Base-by-base conservation (phyloP, 2,888 invertebrate species). In the Ceraclea dissimilis region DNA sequence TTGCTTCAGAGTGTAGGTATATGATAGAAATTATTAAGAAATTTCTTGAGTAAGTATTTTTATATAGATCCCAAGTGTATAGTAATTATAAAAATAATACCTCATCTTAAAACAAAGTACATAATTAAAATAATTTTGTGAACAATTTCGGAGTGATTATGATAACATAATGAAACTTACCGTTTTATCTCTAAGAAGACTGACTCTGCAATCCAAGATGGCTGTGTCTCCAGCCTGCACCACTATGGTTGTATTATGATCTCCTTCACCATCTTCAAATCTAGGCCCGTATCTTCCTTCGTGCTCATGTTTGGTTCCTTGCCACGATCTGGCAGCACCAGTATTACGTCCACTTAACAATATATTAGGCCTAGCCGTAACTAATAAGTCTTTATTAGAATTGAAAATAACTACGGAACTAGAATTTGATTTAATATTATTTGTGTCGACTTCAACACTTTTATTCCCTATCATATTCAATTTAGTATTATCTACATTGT, bases 221-320 rank as follows among this genome's bases (percentile, higher is more conserved):
- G 80, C 79, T 58, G 76, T 80, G 63, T 77, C 79, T 26, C 81
- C 82, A 58, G 81, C 79, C 64, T 82, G 82, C 20, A 82, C 81
- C 19, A 82, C 82, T 58, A 82, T 74, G 65, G 82, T 83, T 57
- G 76, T 73, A 53, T 77, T 71, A 61, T 78, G 76, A 39, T 77
- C 78, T 56, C 68, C 54, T 39, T 60, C 54, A 16, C 56, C 60
- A 53, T 63, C 67, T 66, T 82, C 81, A 66, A 82, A 81, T 66
- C 80, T 80, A 61, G 82, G 81, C 56, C 81, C 82, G 71, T 79
- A 79, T 63, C 79, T 76, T 63, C 73, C 71, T 62, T 72, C 72
- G 64, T 73, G 73, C 48, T 61, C 61, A 20, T 60, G 59, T 33
- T 61, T 61, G 10, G 58, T 60, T 17, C 59, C 59, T 33, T 60